A percentile compares a stretch with the other conserved stretches of the same genome.
phyloP scores from a whole-genome alignment of 2,888 invertebrate genomes.

The Parnassius orleans region DNA sequence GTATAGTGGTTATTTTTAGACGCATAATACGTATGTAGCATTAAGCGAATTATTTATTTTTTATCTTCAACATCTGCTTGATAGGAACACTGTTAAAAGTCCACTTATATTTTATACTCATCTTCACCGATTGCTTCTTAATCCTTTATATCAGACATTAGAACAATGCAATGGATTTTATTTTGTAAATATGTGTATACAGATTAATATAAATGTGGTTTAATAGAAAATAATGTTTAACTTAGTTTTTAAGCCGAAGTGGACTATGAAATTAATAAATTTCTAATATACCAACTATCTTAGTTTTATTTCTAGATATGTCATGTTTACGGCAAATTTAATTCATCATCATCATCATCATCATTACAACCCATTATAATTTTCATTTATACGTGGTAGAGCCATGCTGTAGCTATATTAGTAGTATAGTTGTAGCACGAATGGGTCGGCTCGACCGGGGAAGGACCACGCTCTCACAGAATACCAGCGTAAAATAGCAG shows the following conservation, averaged over 20 bases:
- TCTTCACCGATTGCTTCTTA: conserved; percentile 30
- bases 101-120: conserved; percentile 38
- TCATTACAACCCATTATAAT: too few species aligned
- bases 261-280: conserved; percentile 52
- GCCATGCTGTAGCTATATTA: too few species aligned
- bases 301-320: too few species aligned
- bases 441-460: too few species aligned
- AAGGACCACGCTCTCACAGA: too few species aligned
- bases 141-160: conserved; percentile 34
- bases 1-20: conserved; percentile 42
- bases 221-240: conserved; percentile 42
- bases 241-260: conserved; percentile 51
- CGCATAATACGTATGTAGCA: conserved; percentile 31
- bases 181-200: conserved; percentile 80
- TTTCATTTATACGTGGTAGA: too few species aligned
- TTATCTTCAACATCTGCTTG: conserved; percentile 37
- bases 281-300: conserved; percentile 41
- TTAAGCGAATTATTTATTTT: conserved; percentile 53
- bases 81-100: conserved; percentile 30
- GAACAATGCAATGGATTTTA: conserved; percentile 51
- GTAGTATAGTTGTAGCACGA: too few species aligned
- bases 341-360: too few species aligned
- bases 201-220: conserved; percentile 57
- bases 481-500: too few species aligned
- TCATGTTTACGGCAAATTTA: too few species aligned